Conservation (phyloP, 2,797 vertebrate genomes). For the Acanthornis magna region DNA sequence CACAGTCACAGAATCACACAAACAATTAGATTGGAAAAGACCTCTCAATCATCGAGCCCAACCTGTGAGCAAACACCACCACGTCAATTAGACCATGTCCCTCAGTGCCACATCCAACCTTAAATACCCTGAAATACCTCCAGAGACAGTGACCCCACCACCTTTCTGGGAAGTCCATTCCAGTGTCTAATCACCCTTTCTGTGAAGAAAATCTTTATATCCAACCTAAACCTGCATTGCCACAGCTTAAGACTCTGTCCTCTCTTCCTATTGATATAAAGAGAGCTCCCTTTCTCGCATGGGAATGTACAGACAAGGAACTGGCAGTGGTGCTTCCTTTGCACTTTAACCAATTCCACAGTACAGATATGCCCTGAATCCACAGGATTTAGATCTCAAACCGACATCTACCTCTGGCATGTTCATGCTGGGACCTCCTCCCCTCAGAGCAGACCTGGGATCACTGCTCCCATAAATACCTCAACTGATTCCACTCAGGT, state of each 20-base stretch:
- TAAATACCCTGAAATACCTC: neutral
- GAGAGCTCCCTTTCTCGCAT: neutral
- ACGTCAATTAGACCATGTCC: rapidly evolving
- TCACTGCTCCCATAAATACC: neutral
- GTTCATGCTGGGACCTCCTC: neutral
- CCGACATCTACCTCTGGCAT: neutral
- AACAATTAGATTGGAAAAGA: neutral
- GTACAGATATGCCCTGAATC: neutral
- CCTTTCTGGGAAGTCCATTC: neutral
- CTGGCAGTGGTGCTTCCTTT: neutral
- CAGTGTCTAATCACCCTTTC: neutral
- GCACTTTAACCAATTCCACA: neutral
- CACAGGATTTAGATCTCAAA: neutral
- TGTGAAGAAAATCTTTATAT: neutral
- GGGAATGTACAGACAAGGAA: neutral
- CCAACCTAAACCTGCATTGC: neutral
- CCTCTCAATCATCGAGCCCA: neutral
- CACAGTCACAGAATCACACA: neutral
- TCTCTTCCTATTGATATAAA: neutral
- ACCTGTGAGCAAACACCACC: rapidly evolving
- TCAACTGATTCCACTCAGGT: neutral
- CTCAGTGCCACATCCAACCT: neutral
- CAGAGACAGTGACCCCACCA: neutral
- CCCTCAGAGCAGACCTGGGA: neutral
- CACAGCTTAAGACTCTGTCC: neutral